These are phyloP conservation scores for Stegodyphus mimosarum DNA, from an alignment of 1,140 invertebrate species.

Conservation along the genomic window DNA sequence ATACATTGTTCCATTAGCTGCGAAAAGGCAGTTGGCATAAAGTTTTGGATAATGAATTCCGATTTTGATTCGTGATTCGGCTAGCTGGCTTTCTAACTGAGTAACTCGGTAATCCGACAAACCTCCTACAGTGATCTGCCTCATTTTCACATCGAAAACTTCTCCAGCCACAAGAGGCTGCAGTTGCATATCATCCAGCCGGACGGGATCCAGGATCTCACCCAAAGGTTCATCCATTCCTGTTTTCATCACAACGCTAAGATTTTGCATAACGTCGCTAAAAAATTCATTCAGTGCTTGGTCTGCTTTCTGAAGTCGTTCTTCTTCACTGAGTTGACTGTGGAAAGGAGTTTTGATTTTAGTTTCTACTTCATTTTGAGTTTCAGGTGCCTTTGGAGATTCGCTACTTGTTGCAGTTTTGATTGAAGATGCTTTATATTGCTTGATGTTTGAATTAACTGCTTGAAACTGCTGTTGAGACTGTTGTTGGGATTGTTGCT, in stretches of 20 bases:
- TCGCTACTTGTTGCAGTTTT: slow-evolving; percentile 18
- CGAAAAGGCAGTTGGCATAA: slow-evolving; percentile 56
- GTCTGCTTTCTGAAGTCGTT: slow-evolving; percentile 37
- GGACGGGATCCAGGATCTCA: slow-evolving; percentile 59
- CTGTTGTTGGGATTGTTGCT: slow-evolving; percentile 8
- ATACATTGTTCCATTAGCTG: slow-evolving; percentile 62
- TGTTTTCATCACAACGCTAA: slow-evolving; percentile 46
- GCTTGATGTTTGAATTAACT: slow-evolving; percentile 1
- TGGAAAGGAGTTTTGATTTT: slow-evolving; percentile 8
- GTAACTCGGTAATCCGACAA: slow-evolving; percentile 59
- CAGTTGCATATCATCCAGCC: slow-evolving; percentile 57
- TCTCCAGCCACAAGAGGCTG: slow-evolving; percentile 62
- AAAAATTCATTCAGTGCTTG: slow-evolving; percentile 31
- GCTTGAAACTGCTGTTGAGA: neutral
- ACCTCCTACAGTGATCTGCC: slow-evolving; percentile 57
- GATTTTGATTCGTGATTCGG: slow-evolving; percentile 61
- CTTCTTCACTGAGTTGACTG: slow-evolving; percentile 30
- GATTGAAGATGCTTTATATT: slow-evolving; percentile 28
- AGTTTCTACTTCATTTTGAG: slow-evolving; percentile 16
- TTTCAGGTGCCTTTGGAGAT: neutral
- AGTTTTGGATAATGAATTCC: slow-evolving; percentile 62
- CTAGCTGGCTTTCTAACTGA: slow-evolving; percentile 60
- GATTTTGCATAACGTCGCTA: slow-evolving; percentile 23
- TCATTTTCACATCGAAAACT: slow-evolving; percentile 61
- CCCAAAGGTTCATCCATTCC: slow-evolving; percentile 39